Percentiles rank a stretch among this genome's conserved stretches.
These are phyloP conservation scores for Junonia oenone DNA, from an alignment of 2,888 invertebrate genomes.

Conservation along the genomic window DNA sequence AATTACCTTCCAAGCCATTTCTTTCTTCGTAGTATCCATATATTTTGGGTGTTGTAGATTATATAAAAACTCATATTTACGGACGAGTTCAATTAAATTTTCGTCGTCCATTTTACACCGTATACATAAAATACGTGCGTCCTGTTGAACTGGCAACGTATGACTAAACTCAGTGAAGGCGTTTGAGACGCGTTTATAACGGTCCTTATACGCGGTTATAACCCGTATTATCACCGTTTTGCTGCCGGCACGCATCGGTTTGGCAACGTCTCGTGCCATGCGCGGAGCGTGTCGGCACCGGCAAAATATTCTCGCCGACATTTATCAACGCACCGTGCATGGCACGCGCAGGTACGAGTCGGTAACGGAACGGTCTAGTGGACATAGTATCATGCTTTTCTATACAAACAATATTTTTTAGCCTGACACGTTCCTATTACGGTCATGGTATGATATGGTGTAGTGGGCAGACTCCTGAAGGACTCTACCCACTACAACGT, in stretches of 20 bases:
- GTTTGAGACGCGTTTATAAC: conserved; percentile 15
- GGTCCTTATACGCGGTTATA: conserved; percentile 16
- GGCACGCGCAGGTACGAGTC: not conserved
- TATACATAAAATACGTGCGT: too few relatives aligned
- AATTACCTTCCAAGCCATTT: conserved; percentile 29
- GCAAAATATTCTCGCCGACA: too few relatives aligned
- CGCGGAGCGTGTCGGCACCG: conserved; percentile 12
- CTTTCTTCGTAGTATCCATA: conserved; percentile 35
- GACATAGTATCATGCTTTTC: not conserved
- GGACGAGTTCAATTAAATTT: conserved; percentile 9
- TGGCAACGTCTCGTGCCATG: conserved; percentile 30
- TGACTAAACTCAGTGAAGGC: not conserved
- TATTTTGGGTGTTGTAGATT: conserved; percentile 34
- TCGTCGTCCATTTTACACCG: not conserved
- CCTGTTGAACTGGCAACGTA: conserved; percentile 15
- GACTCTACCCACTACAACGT: too few relatives aligned
- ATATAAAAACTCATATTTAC: conserved; percentile 30
- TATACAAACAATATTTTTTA: not conserved
- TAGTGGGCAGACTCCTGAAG: not conserved
- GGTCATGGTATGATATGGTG: not conserved
- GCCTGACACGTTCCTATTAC: too few relatives aligned
- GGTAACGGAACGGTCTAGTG: too few relatives aligned
- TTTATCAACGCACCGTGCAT: not conserved
- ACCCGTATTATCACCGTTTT: conserved; percentile 23
- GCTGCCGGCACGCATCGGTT: conserved; percentile 26